These are phyloP conservation scores for Corvus moneduloides DNA, from an alignment of 2,113 vertebrate species.

Conservation along the genomic window DNA sequence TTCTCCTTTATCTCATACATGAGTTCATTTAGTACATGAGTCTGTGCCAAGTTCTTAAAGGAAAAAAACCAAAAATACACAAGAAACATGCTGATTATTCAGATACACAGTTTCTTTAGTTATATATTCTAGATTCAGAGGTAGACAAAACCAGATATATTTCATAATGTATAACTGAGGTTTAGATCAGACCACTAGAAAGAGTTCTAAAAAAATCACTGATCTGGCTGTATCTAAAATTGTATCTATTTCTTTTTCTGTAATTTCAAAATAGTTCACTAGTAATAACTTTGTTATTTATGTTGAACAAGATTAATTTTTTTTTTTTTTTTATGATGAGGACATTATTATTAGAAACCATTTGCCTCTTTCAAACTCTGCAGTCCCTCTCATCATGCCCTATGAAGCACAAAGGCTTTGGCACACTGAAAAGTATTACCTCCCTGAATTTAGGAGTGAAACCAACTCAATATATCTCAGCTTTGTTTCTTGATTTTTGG, in stretches of 20 bases:
- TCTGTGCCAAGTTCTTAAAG: constrained; percentile 92
- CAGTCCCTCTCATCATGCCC: neutral
- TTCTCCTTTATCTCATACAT: constrained; percentile 94
- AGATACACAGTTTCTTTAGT: neutral
- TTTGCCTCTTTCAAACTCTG: neutral
- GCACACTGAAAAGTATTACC: neutral
- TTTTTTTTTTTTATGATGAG: neutral
- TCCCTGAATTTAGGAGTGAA: neutral
- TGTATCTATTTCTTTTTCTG: neutral
- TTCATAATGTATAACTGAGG: neutral
- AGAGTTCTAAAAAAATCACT: neutral
- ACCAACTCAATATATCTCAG: neutral
- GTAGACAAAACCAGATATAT: neutral
- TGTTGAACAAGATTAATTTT: neutral
- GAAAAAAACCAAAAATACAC: neutral
- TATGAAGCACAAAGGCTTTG: neutral
- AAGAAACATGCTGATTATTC: neutral
- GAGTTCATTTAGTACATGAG: constrained; percentile 89
- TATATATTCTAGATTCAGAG: neutral
- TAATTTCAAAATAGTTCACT: neutral
- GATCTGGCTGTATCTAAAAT: neutral
- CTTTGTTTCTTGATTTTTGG: neutral
- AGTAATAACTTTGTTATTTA: neutral
- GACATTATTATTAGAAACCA: neutral
- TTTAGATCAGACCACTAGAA: neutral